Base-by-base conservation (phyloP, 2,797 vertebrate genomes). In the Halcyon chelicuti region DNA sequence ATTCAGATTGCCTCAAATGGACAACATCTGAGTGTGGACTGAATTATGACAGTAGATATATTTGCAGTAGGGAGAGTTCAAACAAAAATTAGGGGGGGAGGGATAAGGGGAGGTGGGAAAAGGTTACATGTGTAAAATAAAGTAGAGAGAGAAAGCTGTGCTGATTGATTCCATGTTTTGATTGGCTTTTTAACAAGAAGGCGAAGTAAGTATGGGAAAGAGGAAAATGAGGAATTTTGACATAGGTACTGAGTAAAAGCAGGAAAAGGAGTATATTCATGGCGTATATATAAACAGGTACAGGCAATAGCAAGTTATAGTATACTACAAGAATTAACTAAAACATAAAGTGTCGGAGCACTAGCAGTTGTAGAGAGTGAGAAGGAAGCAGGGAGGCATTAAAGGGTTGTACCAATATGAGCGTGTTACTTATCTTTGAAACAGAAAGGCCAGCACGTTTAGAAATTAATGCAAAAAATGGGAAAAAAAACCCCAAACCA, bases 211-310 rank as follows among this genome's bases (percentile, higher is more conserved):
- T 55, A 10, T 39, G 31, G 28, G 61, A 49, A 47, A 81, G 20
- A 47, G 81, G 81, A 74, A 94, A 93, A 60, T 35, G 4, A 63
- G 75, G 63, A 85, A 63, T 73, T 88, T 89, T 74, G 65, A 65
- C 82, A 72, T 37, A 63, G 17, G 4, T 88, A 51, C 81, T 31
- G 54, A 92, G 22, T 76, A 49, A 92, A 96, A 57, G 16, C 52
- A 94, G 58, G 17, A 39, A 37, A 40, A 91, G 10, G 57, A 66
- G 8, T 78, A 4, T 68, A 14, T 35, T 89, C 86, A 14, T 57
- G 47, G 19, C 12, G 20, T 16, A 52, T 49, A 51, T 71, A 46
- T 90, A 86, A 82, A 42, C 14, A 82, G 39, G 3, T 57, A 40
- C 77, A 77, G 33, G 19, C 84, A 74, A 33, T 28, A 85, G 25